These are phyloP conservation scores for Brachionus rotundiformis DNA, from an alignment of 1,140 invertebrate species.

Conservation along the genomic window DNA sequence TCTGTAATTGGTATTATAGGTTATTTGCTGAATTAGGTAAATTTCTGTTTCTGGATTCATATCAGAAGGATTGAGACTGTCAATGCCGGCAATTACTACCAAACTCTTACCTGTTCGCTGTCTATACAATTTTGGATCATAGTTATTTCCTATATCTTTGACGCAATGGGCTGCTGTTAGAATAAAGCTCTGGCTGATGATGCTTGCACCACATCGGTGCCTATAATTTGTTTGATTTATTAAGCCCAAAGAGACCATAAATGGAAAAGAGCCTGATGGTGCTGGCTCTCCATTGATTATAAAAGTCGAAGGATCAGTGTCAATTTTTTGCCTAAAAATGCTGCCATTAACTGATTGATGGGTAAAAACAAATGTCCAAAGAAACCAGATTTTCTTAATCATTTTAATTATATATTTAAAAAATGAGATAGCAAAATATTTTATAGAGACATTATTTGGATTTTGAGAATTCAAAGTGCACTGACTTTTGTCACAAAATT, in stretches of 20 bases:
- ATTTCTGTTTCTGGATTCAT: background rate
- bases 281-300: background rate
- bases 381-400: background rate
- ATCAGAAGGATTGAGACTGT: background rate
- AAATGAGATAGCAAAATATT: background rate
- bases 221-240: background rate
- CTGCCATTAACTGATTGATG: background rate
- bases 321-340: background rate
- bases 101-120: background rate
- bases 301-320: background rate
- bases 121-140: background rate
- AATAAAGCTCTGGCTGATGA: background rate
- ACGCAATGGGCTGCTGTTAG: slow-evolving; percentile 17
- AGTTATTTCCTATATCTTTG: background rate
- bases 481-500: too few relatives aligned
- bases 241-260: background rate
- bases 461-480: too few relatives aligned
- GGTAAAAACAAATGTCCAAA: background rate
- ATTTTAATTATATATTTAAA: background rate
- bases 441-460: background rate
- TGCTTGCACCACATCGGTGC: background rate
- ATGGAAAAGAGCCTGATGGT: background rate
- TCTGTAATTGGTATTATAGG: background rate
- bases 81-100: background rate
- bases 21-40: background rate